These are phyloP conservation scores for Buteo buteo DNA, from an alignment of 2,113 vertebrate genomes.

Conservation along the genomic window DNA sequence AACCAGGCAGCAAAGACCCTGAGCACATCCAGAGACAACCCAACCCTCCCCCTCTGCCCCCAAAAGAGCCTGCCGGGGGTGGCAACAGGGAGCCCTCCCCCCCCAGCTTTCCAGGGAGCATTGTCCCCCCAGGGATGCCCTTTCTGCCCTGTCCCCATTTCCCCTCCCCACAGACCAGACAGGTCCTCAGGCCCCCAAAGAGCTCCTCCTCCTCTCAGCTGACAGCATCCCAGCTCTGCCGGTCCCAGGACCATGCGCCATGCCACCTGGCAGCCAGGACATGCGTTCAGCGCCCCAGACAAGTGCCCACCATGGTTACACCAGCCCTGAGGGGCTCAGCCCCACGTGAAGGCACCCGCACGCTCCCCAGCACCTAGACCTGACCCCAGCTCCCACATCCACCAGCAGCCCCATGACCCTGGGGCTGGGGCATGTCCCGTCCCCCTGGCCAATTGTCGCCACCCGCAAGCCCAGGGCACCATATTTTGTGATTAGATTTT, in stretches of 20 bases:
- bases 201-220: not conserved
- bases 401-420: too few relatives aligned
- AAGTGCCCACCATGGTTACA: rapidly evolving
- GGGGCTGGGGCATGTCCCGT: rapidly evolving
- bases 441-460: too few relatives aligned
- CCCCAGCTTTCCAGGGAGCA: not conserved
- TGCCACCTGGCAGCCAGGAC: not conserved
- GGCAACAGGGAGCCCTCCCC: too few relatives aligned
- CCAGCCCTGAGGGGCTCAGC: not conserved
- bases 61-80: not conserved
- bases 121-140: too few relatives aligned
- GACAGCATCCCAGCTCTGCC: not conserved
- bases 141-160: not conserved
- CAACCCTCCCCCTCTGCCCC: too few relatives aligned
- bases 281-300: rapidly evolving
- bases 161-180: not conserved
- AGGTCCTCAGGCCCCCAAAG: too few relatives aligned
- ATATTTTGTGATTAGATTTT: not conserved
- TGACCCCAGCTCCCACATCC: rapidly evolving
- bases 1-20: not conserved
- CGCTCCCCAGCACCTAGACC: not conserved
- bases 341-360: not conserved
- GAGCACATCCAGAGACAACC: not conserved
- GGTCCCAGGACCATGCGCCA: rapidly evolving
- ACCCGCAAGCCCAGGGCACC: not conserved